Base-by-base conservation (phyloP, 2,888 invertebrate species). In the Notodonta dromedarius region DNA sequence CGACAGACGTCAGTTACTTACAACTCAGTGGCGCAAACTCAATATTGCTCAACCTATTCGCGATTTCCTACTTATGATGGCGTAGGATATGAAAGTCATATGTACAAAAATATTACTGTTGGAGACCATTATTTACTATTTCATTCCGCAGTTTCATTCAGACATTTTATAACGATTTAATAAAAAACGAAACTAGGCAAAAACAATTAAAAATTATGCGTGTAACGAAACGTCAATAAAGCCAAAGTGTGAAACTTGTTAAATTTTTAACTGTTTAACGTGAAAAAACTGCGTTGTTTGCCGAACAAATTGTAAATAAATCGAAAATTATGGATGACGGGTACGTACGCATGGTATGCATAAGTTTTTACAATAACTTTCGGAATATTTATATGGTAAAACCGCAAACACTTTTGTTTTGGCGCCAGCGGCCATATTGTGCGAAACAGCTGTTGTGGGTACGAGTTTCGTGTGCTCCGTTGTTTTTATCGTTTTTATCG, bases 371-470 rank as follows among this genome's bases (percentile, higher is more conserved):
- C 9, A 24, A 53, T 59, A 24, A 40, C 13, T 58, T 58, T 61
- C 57, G 56, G 59, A 58, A 60, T 58, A 12, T 58, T 65, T 59
- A 56, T 52, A 56, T 57, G 46, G 13, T 55, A 70, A 56, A 56
- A 42, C 61, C 50, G 54, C 11, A 60, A 62, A 78, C 13, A 82
- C 74, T 88, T 89, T 85, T 83, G 84, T 88, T 91, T 91, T 91
- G 88, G 89, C 92, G 93, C 90, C 88, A 83, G 87, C 87, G 81
- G 91, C 91, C 91, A 92, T 93, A 79, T 92, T 92, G 84, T 85
- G 82, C 78, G 71, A 83, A 93, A 93, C 93, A 93, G 93, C 93
- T 93, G 93, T 92, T 89, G 76, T 70, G 67, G 66, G 76, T 56
- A 77, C 76, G 80, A 80, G 78, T 86, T 77, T 81, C 74, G 79